These are phyloP conservation scores for Drosophila lutescens DNA, from an alignment of 2,888 invertebrate genomes.

Conservation along the genomic window DNA sequence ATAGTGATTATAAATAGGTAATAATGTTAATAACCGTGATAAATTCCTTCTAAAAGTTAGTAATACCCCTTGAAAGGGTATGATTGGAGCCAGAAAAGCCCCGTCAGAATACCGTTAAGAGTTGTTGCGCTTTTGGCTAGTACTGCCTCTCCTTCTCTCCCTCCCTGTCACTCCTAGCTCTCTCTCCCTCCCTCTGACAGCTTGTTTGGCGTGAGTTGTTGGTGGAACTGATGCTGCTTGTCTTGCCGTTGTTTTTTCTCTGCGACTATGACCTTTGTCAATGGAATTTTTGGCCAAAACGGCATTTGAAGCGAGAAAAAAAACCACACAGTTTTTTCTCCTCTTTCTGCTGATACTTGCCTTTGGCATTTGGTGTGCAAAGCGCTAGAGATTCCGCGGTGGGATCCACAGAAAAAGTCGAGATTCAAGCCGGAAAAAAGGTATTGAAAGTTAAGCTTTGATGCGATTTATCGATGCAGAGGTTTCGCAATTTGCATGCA, in stretches of 20 bases:
- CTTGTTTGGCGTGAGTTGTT: slow-evolving; percentile 34
- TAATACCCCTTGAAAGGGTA: slow-evolving; percentile 7
- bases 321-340: slow-evolving; percentile 17
- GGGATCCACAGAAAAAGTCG: slow-evolving; percentile 11
- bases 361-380: slow-evolving; percentile 34
- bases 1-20: no score
- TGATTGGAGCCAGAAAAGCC: slow-evolving; percentile 24
- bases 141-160: neutral
- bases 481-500: slow-evolving; percentile 13
- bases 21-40: neutral
- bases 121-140: slow-evolving; percentile 63
- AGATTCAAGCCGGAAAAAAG: slow-evolving; percentile 29
- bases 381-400: slow-evolving; percentile 28
- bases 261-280: slow-evolving; percentile 76
- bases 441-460: slow-evolving; percentile 39
- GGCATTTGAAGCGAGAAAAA: slow-evolving; percentile 33
- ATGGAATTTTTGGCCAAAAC: slow-evolving; percentile 63
- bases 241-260: slow-evolving; percentile 46
- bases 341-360: slow-evolving; percentile 18
- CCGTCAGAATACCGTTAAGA: slow-evolving; percentile 73
- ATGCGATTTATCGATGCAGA: slow-evolving; percentile 42
- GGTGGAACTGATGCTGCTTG: slow-evolving; percentile 32
- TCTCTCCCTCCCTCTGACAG: slow-evolving; percentile 10
- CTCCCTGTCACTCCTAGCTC: slow-evolving; percentile 27
- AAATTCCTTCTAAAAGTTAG: neutral